Base-by-base conservation (phyloP, 2,888 invertebrate genomes). In the Himalopsyche tibetana region DNA sequence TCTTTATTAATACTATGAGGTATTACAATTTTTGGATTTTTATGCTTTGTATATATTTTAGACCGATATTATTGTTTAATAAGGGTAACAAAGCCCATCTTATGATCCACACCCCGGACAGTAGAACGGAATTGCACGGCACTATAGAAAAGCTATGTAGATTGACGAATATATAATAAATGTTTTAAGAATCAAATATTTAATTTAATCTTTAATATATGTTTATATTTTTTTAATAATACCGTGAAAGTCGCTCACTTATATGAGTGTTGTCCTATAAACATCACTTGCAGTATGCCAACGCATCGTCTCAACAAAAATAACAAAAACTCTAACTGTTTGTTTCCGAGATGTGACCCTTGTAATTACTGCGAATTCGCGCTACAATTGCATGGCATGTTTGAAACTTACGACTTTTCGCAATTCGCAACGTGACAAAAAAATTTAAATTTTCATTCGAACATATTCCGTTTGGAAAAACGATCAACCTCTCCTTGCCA, bases 381-480 rank as follows among this genome's bases (percentile, higher is more conserved):
- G 1, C 74, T 19, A 38, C 28, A 55, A 40, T 40, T 45, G 63
- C 83, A 38, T n/a, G 38, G 17, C 69, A 11, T 12, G 9, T 36
- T 56, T 63, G 19, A n/a, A 38, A 51, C 42, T 56, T 56, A 63
- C 63, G 69, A 83, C 40, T 38, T 74, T 74, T 74, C 36, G 36
- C 11, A 74, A 74, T 74, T 38, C 36, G 36, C 74, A 15, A 74
- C 74, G 74, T 74, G 74, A 38, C 36, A 74, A 36, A 36, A 74
- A 74, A 74, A 12, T 38, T 74, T 12, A 74, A 74, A 74, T 74
- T 74, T 74, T 38, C 74, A 81, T 81, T 80, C 38, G 80, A 80
- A 80, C 17, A 80, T 45, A 45, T 82, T 45, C n/a, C 55, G 55
- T 36, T 82, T 42, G 80, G 80, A 51, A 80, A 80, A 80, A 80